Percentiles rank a stretch among this genome's conserved stretches.
Conservation (phyloP, 2,888 invertebrate species). For the Agrenia bidenticulata region DNA sequence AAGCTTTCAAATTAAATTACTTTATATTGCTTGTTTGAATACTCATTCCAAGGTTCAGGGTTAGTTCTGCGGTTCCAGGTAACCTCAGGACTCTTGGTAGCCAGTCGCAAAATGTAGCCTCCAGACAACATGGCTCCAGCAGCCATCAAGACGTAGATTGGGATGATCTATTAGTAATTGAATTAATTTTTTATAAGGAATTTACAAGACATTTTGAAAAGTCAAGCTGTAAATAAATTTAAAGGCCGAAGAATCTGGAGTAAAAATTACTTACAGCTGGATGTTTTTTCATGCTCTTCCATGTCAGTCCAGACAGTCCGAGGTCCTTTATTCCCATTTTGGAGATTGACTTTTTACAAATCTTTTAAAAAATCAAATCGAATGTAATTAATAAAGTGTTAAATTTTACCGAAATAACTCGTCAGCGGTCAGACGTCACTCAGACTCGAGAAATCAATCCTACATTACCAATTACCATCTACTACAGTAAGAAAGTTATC, state of each 20-base stretch:
- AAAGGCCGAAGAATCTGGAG: too few species aligned
- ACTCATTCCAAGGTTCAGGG: constrained; percentile 49
- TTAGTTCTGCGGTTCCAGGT: constrained; percentile 37
- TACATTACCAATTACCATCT: too few species aligned
- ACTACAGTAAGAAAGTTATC: too few species aligned
- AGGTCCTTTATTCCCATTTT: constrained; percentile 28
- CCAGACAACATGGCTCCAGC: constrained; percentile 34
- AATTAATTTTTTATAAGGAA: too few species aligned
- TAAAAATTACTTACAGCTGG: constrained; percentile 44
- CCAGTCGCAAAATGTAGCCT: constrained; percentile 34
- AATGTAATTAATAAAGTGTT: too few species aligned
- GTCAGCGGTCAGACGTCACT: too few species aligned
- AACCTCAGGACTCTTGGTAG: constrained; percentile 40
- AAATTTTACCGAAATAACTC: too few species aligned
- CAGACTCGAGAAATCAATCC: too few species aligned
- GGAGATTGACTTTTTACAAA: too few species aligned
- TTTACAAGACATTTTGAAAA: too few species aligned
- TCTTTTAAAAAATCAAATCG: too few species aligned
- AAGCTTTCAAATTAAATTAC: constrained; percentile 17
- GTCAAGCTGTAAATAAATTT: too few species aligned
- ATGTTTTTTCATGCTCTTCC: constrained; percentile 46
- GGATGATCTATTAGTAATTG: constrained; percentile 51
- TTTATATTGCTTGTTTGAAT: constrained; percentile 46
- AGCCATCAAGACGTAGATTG: constrained; percentile 44
- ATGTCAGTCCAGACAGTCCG: constrained; percentile 46